Evolutionary conservation across 1,140 invertebrate genomes (phyloP).

Genomic region (Orussus abietinus): DNA sequence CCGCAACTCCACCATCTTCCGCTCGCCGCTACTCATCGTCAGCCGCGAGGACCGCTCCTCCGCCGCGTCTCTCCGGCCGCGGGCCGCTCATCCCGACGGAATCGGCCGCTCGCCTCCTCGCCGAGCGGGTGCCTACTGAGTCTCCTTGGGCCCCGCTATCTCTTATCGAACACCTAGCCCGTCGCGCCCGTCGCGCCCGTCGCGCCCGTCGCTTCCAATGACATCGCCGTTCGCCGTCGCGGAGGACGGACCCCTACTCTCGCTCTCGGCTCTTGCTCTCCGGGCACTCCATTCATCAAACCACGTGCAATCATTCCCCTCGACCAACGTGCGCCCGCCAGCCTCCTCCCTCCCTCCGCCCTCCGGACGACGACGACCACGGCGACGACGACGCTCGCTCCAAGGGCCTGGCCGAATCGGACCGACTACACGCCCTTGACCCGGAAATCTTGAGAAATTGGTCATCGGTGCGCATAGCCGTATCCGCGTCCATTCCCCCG

Average conservation of each 20-base stretch:
- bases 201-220: conserved; percentile 44
- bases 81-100: too few species aligned
- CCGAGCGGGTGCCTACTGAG: conserved; percentile 40
- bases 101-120: conserved; percentile 18
- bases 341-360: too few species aligned
- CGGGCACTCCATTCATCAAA: conserved; percentile 23
- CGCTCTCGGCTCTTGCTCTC: conserved; percentile 18
- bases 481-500: too few species aligned
- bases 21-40: conserved; percentile 11
- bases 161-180: too few species aligned
- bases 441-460: too few species aligned
- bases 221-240: conserved; percentile 34
- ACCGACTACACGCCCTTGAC: too few species aligned
- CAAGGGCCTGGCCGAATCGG: too few species aligned
- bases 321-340: too few species aligned
- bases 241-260: conserved; percentile 24
- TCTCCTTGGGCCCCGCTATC: conserved; percentile 44
- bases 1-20: conserved; percentile 45
- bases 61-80: not conserved
- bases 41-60: not conserved
- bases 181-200: too few species aligned
- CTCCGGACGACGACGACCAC: too few species aligned
- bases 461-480: too few species aligned
- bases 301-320: conserved; percentile 36
- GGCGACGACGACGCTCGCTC: too few species aligned